These are phyloP conservation scores for Sorex araneus DNA, from an alignment of 2,113 vertebrate species.

Conservation along the genomic window DNA sequence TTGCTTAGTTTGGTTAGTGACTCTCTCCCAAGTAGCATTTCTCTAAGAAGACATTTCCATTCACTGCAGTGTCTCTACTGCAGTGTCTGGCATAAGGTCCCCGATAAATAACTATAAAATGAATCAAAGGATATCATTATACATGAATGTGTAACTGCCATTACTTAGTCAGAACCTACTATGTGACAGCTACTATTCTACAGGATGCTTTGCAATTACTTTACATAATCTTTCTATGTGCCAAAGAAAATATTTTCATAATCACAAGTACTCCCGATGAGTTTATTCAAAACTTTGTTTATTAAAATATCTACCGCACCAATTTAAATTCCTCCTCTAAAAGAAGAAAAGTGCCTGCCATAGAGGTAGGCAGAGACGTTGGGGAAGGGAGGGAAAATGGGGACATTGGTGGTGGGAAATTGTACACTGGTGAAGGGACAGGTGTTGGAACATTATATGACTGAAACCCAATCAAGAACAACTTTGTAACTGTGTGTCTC, in stretches of 20 bases:
- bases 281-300: background rate
- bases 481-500: no score
- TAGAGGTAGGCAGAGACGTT: no score
- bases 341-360: no score
- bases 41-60: background rate
- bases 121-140: background rate
- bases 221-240: background rate
- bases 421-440: no score
- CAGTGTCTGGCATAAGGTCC: background rate
- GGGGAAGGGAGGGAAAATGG: no score
- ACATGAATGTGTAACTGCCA: background rate
- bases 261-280: background rate
- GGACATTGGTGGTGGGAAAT: no score
- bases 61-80: background rate
- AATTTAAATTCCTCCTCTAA: no score
- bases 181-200: background rate
- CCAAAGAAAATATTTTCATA: background rate
- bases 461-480: no score
- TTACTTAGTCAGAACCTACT: background rate
- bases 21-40: background rate
- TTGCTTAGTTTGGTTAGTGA: background rate
- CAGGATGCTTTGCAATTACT: background rate
- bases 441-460: no score
- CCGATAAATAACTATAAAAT: background rate
- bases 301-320: background rate